Percentiles rank a stretch among this genome's conserved stretches.
Evolutionary conservation across 2,797 vertebrate genomes (phyloP).

Genomic region (Spondyliosoma cantharus): DNA sequence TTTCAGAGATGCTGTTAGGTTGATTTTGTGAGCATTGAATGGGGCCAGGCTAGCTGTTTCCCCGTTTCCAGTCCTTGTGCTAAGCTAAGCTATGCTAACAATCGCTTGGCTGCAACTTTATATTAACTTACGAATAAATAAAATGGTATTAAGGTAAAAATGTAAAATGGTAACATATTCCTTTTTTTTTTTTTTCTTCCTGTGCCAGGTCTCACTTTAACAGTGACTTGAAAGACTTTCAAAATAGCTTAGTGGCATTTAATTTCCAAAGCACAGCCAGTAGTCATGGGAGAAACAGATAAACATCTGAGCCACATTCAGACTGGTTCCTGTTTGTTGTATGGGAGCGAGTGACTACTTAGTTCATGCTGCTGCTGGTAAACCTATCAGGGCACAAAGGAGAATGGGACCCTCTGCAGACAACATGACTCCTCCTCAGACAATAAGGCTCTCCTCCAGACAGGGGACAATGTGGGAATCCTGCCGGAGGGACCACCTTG

Average conservation of each 20-base stretch:
- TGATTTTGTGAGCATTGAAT: not conserved
- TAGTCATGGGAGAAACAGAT: conserved; percentile 64
- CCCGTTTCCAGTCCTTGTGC: not conserved
- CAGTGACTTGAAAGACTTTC: conserved; percentile 19
- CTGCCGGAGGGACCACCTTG: conserved; percentile 19
- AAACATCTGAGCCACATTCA: conserved; percentile 73
- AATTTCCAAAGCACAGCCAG: conserved; percentile 50
- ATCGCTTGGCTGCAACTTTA: not conserved
- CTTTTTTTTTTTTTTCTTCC: not conserved
- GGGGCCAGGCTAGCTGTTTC: not conserved
- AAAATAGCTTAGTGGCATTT: conserved; percentile 42
- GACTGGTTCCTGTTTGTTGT: conserved; percentile 78
- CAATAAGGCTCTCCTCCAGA: conserved; percentile 62
- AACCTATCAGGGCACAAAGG: conserved; percentile 75
- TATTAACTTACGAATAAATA: not conserved
- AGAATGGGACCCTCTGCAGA: conserved; percentile 71
- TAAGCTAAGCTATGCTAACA: not conserved
- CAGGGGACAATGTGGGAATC: conserved; percentile 52
- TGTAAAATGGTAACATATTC: not conserved
- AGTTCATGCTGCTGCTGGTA: conserved; percentile 69
- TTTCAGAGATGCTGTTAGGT: not conserved
- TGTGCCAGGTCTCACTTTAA: not conserved
- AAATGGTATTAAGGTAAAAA: too few relatives aligned
- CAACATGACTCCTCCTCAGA: conserved; percentile 73
- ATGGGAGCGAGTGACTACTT: conserved; percentile 65